These are phyloP conservation scores for Scylla paramamosain DNA, from an alignment of 1,140 invertebrate genomes.

Conservation along the genomic window DNA sequence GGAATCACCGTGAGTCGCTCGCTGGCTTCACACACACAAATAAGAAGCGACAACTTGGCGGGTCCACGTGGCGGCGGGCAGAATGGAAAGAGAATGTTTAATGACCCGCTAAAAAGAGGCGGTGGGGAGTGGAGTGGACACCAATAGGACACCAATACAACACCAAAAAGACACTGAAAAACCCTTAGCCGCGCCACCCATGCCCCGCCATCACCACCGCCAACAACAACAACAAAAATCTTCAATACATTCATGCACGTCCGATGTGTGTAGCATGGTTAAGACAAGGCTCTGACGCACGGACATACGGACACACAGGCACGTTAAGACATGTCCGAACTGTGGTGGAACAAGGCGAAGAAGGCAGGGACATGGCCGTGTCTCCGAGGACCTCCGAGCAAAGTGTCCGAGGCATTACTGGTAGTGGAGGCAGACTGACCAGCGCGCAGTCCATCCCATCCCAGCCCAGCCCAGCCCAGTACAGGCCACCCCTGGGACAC, in stretches of 20 bases:
- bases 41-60: too few relatives aligned
- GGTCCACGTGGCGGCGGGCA: slow-evolving; percentile 51
- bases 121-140: too few relatives aligned
- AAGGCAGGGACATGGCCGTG: background rate
- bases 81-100: slow-evolving; percentile 71
- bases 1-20: background rate
- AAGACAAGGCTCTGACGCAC: background rate
- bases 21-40: too few relatives aligned
- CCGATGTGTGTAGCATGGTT: too few relatives aligned
- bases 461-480: background rate
- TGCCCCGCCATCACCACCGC: background rate
- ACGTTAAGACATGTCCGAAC: background rate
- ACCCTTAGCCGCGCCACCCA: background rate
- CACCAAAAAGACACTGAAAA: too few relatives aligned
- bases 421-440: slow-evolving; percentile 18
- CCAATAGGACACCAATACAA: too few relatives aligned
- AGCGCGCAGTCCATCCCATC: background rate
- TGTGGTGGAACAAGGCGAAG: background rate
- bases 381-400: background rate
- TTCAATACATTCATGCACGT: too few relatives aligned
- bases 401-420: slow-evolving; percentile 66
- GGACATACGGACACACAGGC: background rate
- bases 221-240: too few relatives aligned
- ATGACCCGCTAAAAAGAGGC: slow-evolving; percentile 64
- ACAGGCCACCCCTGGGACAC: background rate